Evolutionary conservation across 2,888 invertebrate genomes (phyloP), one percentile per base, ranked within the genome.

Genomic region (Pseudolycoriella hygida): DNA sequence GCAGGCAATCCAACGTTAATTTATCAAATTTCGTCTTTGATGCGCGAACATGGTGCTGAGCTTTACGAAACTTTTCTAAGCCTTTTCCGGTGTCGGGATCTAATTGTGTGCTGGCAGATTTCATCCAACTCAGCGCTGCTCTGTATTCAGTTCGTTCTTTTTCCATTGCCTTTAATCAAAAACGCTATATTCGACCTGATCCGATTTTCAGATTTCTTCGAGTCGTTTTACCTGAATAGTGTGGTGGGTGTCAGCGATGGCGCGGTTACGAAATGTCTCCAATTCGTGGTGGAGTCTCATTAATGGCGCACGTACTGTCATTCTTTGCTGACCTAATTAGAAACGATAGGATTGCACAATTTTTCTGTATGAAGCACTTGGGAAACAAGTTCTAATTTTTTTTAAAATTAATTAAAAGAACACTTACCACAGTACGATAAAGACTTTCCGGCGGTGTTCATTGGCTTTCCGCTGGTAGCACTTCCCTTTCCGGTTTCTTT

Each of bases 91-190:
- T 89, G 59, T 98, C 98, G 0, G 98, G 98, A 64, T 99, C 96
- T 31, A 99, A 71, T 60, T 94, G 88, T 49, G 84, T 79, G 34
- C 94, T 93, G 2, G 89, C 80, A 47, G 96, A 90, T 67, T 98
- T 98, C 96, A 99, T 97, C 97, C 98, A 98, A 54, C 81, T 83
- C n/a, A 89, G 66, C 0, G 87, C 84, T 0, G 87, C 98, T 44
- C 98, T 73, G 63, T 99, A 99, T 57, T 96, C 94, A 5, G 90
- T 93, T 48, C 98, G 74, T 3, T 87, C 79, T 59, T 86, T 87
- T 64, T 98, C 97, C 92, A 97, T 96, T 6, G 25, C 25, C 25
- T 25, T 6, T 8, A 25, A 8, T 25, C 8, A 8, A 25, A 25
- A n/a, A n/a, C n/a, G n/a, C n/a, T n/a, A n/a, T n/a, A n/a, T n/a